phyloP scores from a whole-genome alignment of 2,113 vertebrate species.

The Colius striatus region DNA sequence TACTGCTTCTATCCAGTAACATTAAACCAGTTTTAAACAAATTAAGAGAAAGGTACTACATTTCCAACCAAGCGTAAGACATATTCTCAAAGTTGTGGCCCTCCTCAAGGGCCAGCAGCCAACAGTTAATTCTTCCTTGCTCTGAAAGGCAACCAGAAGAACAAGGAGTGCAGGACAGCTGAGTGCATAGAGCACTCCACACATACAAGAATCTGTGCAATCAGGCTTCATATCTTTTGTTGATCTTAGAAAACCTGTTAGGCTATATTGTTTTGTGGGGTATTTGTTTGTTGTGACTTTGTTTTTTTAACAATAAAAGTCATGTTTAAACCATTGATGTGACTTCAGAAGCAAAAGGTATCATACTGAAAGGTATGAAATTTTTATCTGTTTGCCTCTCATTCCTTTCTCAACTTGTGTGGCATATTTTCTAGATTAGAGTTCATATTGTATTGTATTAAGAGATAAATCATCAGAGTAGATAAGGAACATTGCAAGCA shows the following conservation, averaged over 20 bases:
- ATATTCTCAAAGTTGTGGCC: neutral
- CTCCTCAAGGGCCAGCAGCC: neutral
- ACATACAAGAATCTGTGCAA: neutral
- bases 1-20: neutral
- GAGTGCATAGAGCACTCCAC: no score
- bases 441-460: no score
- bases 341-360: neutral
- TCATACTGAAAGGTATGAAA: no score
- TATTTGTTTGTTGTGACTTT: no score
- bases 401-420: no score
- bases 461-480: no score
- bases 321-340: neutral
- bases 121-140: neutral
- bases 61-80: rapidly evolving
- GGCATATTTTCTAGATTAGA: no score
- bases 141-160: neutral
- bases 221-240: neutral
- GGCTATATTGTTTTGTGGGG: neutral
- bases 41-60: neutral
- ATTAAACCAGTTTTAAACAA: neutral
- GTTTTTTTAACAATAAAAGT: neutral
- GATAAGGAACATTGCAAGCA: no score
- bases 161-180: neutral
- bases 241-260: neutral
- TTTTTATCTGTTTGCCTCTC: no score